Base-by-base conservation (phyloP, 2,888 invertebrate species). In the Pheosia tremula region DNA sequence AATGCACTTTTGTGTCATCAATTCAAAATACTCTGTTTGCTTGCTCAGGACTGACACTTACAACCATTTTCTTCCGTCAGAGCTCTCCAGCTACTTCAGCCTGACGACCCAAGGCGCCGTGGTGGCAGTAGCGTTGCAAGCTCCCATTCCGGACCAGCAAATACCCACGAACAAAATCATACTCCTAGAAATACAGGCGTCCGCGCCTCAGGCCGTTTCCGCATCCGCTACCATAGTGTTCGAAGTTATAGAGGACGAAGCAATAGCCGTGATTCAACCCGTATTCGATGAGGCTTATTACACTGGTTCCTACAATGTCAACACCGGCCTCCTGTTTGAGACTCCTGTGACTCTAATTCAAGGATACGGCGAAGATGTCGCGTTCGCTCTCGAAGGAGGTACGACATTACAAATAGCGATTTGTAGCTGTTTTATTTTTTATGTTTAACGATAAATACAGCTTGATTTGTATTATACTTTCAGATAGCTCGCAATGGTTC, bases 151-250 rank as follows among this genome's bases (percentile, higher is more conserved):
- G 8, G 75, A 77, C 43, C 58, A 75, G 24, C 63, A 60, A 1
- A 56, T 82, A 64, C 80, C 79, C 0, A 38, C 69, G 3, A 81
- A 79, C 61, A 45, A 71, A 38, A 64, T 80, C 10, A 68, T 81
- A 52, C 5, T 79, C 5, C 60, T 83, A 0, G 74, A 78, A 38
- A 59, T 84, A 54, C 69, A 74, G 69, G 83, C 84, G 4, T 56
- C 75, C 7, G 72, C 74, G n/a, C 69, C 72, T 0, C 60, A 66
- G 56, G 57, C 79, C 24, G 7, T 71, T 10, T 55, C 80, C 11
- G 79, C 81, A 8, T 66, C 64, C 55, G 77, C 84, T 13, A 74
- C 78, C n/a, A 61, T 83, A 39, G 75, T 83, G 41, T 52, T 83
- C n/a, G 67, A 76, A 60, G 56, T 74, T 38, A 43, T 66, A 2